Conservation (phyloP, 2,888 invertebrate species). For the Stenurella melanura region DNA sequence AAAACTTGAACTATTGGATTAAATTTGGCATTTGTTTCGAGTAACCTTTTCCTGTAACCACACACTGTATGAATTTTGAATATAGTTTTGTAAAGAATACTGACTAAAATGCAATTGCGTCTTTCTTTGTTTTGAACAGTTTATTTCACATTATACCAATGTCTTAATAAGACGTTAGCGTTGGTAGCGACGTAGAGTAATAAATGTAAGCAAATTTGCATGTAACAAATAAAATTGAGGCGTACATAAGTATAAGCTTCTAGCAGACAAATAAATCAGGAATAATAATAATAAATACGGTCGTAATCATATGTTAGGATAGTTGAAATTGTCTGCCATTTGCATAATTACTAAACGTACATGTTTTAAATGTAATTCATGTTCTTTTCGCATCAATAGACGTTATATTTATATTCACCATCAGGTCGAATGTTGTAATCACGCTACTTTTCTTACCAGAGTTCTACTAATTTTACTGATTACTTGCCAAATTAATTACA, state of each 20-base stretch:
- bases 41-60: too few relatives aligned
- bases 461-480: constrained; percentile 4
- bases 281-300: constrained; percentile 32
- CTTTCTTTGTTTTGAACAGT: too few relatives aligned
- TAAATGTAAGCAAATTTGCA: constrained; percentile 22
- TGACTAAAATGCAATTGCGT: too few relatives aligned
- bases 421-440: constrained; percentile 22
- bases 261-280: constrained; percentile 32
- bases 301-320: constrained; percentile 37
- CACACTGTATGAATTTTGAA: too few relatives aligned
- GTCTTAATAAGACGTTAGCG: constrained; percentile 6
- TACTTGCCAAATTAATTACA: background rate
- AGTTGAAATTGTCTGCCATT: constrained; percentile 47
- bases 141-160: background rate
- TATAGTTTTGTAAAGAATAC: too few relatives aligned
- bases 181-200: constrained; percentile 3
- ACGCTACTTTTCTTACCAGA: constrained; percentile 14
- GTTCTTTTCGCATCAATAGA: constrained; percentile 49
- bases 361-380: constrained; percentile 46
- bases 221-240: constrained; percentile 15
- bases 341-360: constrained; percentile 52
- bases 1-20: too few relatives aligned
- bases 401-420: constrained; percentile 42
- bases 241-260: constrained; percentile 22
- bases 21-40: too few relatives aligned